Percentiles rank a stretch among this genome's conserved stretches.
Evolutionary conservation across 2,888 invertebrate genomes (phyloP).

Genomic region (Drepana falcataria): DNA sequence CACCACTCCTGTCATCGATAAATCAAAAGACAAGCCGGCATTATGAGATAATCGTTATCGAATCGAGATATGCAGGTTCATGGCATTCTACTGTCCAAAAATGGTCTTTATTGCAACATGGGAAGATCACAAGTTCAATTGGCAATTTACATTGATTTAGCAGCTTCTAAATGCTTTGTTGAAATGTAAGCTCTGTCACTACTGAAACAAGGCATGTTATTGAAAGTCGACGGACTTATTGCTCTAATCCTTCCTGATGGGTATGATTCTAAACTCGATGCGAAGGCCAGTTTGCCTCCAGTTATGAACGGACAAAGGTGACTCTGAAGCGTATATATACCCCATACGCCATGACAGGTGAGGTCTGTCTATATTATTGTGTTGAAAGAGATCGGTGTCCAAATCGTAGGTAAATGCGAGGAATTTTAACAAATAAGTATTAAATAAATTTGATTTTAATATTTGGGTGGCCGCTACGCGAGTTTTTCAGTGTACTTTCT

Average conservation of each 20-base stretch:
- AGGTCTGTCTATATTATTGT: neutral
- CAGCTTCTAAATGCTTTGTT: neutral
- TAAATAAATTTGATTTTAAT: no score
- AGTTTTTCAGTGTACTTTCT: no score
- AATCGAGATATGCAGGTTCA: neutral
- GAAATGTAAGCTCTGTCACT: neutral
- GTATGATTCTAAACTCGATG: slow-evolving; percentile 8
- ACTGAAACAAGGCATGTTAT: neutral
- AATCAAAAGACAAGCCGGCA: neutral
- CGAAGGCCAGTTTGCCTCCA: slow-evolving; percentile 32
- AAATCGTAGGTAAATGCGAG: no score
- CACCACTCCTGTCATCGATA: neutral
- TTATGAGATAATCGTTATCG: neutral
- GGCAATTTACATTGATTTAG: neutral
- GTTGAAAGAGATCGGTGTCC: no score
- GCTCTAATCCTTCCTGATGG: neutral
- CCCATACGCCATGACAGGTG: slow-evolving; percentile 1
- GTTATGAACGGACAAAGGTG: slow-evolving; percentile 28
- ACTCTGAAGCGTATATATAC: slow-evolving; percentile 1
- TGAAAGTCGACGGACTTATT: neutral
- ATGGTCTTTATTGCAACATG: neutral
- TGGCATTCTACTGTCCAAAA: neutral
- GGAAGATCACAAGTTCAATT: neutral
- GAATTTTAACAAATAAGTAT: no score
- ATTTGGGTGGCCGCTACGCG: no score